These are phyloP conservation scores for Thomomys bottae DNA, from an alignment of 2,113 vertebrate species.

Conservation along the genomic window DNA sequence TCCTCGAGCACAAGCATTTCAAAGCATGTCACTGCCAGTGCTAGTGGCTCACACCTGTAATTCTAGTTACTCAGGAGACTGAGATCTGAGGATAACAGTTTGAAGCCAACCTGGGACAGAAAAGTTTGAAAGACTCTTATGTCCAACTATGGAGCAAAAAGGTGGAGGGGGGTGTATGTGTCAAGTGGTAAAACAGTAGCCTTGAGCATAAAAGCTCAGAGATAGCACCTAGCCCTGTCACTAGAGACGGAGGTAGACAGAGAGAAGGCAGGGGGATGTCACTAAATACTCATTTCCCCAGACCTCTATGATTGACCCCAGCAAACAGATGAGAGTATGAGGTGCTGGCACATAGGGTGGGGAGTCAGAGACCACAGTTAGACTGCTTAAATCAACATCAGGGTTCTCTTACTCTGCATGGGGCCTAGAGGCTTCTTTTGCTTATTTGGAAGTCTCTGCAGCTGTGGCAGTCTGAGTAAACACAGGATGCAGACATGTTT, in stretches of 20 bases:
- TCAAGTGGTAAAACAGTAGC: too few species aligned
- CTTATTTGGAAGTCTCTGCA: neutral
- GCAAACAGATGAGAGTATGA: neutral
- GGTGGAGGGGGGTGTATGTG: too few species aligned
- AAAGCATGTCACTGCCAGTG: too few species aligned
- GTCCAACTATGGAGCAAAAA: neutral
- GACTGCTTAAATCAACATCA: neutral
- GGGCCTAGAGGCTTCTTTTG: neutral
- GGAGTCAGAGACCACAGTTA: neutral
- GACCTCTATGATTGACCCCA: neutral
- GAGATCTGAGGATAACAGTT: too few species aligned
- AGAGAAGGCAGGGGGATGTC: too few species aligned
- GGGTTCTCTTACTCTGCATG: neutral
- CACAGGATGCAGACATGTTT: neutral
- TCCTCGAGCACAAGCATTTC: neutral
- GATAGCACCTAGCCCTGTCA: too few species aligned
- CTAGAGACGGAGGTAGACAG: too few species aligned
- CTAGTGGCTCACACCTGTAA: too few species aligned
- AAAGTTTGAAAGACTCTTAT: neutral
- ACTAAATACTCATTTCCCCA: neutral
- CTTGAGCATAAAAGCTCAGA: too few species aligned
- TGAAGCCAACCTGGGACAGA: too few species aligned
- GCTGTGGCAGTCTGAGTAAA: neutral
- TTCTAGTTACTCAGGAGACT: too few species aligned
- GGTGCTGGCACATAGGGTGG: accelerated